Percentiles rank a stretch among this genome's conserved stretches.
These are phyloP conservation scores for Drosophila arawakana DNA, from an alignment of 1,140 invertebrate species.

Conservation along the genomic window DNA sequence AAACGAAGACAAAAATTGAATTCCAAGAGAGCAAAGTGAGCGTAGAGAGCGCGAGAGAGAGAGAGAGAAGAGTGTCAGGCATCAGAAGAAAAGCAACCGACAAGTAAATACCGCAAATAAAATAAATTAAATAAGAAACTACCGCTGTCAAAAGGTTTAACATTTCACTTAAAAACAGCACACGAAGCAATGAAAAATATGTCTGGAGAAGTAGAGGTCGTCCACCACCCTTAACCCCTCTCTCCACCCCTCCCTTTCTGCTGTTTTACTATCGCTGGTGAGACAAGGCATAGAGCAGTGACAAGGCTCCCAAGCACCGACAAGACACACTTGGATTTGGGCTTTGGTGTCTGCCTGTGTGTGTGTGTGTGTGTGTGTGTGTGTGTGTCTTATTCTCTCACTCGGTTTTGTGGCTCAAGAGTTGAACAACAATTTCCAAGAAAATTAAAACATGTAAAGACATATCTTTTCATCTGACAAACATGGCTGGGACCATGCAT, in stretches of 20 bases:
- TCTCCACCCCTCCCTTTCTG: background rate
- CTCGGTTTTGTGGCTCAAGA: slow-evolving; percentile 35
- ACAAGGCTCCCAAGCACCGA: slow-evolving; percentile 17
- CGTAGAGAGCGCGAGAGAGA: no score
- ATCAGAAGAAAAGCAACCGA: slow-evolving; percentile 23
- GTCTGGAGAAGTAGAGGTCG: slow-evolving; percentile 18
- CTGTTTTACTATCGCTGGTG: no score
- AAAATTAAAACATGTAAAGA: slow-evolving; percentile 83
- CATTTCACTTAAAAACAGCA: slow-evolving; percentile 80
- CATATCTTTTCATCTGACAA: slow-evolving; percentile 82
- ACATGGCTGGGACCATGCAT: slow-evolving; percentile 65
- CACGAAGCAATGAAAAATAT: slow-evolving; percentile 45
- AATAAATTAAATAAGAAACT: slow-evolving; percentile 83
- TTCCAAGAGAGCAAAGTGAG: slow-evolving; percentile 34
- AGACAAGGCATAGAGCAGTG: slow-evolving; percentile 21
- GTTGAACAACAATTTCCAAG: slow-evolving; percentile 81
- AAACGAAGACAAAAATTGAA: slow-evolving; percentile 77
- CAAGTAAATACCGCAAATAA: slow-evolving; percentile 80
- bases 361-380: background rate
- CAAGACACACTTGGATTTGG: slow-evolving; percentile 37
- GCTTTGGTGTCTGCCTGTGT: slow-evolving; percentile 19
- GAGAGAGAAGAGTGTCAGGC: slow-evolving; percentile 24
- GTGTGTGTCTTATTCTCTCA: slow-evolving; percentile 13
- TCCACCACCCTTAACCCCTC: background rate
- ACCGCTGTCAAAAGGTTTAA: slow-evolving; percentile 82